Evolutionary conservation across 2,113 vertebrate species (phyloP), one percentile per base, ranked within the genome.

Genomic region (Festucalex cinctus): DNA sequence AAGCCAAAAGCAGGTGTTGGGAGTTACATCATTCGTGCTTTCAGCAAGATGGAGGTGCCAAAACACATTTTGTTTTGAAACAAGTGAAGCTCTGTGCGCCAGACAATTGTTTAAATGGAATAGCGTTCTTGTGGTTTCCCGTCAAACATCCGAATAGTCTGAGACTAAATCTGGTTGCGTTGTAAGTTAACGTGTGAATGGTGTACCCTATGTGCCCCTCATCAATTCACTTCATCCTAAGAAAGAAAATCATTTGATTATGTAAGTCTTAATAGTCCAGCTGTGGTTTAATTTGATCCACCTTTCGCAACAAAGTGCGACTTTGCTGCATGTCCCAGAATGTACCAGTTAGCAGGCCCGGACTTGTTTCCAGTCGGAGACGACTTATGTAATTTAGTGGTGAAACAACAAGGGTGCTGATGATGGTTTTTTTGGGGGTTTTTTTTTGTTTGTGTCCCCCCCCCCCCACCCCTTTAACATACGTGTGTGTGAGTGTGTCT

Each of bases 11-110:
- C 81, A 82, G 82, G 82, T 87, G 76, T 53, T n/a, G 65, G 81
- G 77, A 85, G 63, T 82, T 77, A 86, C 80, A 77, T 82, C 75
- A 84, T 22, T n/a, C 9, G 57, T 63, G 49, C 68, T 63, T 78
- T 82, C 75, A 17, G 70, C 74, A 62, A 0, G 41, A 53, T 43
- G 28, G 67, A 2, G 3, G 14, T 63, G 80, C 79, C 82, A 83
- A 80, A 35, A 68, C 39, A 36, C 53, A 66, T 41, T 61, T 54
- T 54, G 66, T n/a, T 66, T 35, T 58, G 57, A 53, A 71, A 75
- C 68, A 56, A n/a, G 61, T 49, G 36, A 58, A 58, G 60, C 48
- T 35, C 35, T 24, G 1, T 57, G 56, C 5, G 71, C 70, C 63
- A 28, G 2, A 67, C 44, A 22, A n/a, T 60, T 39, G 36, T 61